Base-by-base conservation (phyloP, 1,140 invertebrate species). In the Drosophila ohnishii region DNA sequence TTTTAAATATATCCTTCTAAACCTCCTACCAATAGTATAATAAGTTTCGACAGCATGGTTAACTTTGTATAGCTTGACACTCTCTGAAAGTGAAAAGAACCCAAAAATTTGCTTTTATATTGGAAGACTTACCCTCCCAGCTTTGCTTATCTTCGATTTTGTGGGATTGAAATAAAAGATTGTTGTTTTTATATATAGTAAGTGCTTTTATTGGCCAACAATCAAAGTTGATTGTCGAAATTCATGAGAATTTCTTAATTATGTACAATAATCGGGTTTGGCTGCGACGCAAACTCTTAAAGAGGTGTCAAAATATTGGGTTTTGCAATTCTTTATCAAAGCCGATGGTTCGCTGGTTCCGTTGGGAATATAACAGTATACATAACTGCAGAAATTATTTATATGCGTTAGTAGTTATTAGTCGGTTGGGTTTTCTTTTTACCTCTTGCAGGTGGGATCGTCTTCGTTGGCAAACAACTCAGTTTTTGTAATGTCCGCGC, bases 381-480 rank as follows among this genome's bases (percentile, higher is more conserved):
- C 16, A 22, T 48, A 84, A 8, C 80, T 83, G 39, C 13, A 82
- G 30, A 5, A 58, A 9, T 13, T 5, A 7, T 13, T 6, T 11
- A 28, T 35, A 42, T 28, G 5, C 25, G 30, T 25, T 8, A 25
- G 9, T 35, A 53, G 13, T 37, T 5, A 6, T 22, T 35, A 5
- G 0, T 10, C 22, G 6, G 10, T 34, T 7, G 3, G 6, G 8
- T 25, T 6, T 13, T 8, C 3, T 10, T n/a, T 48, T 57, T 45
- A 78, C 78, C 44, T 51, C 19, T 34, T 47, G 42, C 79, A 82
- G 13, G 67, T 78, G n/a, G 59, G 40, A 81, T 81, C 79, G 3
- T 40, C 45, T 39, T 63, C 10, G 32, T 81, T 77, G 25, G 34
- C 1, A 25, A 75, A 53, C 19, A 25, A 48, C 13, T 40, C 32